phyloP scores from a whole-genome alignment of 2,797 vertebrate species.

The Sebastes alutus region DNA sequence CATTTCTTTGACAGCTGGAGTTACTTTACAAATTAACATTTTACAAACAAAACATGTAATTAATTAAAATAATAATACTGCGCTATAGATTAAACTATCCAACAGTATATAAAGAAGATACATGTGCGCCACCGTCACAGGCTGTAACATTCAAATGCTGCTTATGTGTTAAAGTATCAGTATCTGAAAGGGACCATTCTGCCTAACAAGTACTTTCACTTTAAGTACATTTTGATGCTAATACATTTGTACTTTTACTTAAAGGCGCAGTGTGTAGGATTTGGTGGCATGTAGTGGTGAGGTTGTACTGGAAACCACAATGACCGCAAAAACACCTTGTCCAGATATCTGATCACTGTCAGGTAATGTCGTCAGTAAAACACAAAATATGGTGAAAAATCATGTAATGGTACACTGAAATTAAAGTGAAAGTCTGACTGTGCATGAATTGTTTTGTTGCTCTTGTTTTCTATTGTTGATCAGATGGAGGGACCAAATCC shows the following conservation, averaged over 20 bases:
- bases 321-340: not conserved
- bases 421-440: not conserved
- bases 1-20: not conserved
- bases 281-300: too few species aligned
- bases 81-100: not conserved
- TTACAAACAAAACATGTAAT: not conserved
- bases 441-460: not conserved
- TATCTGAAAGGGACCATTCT: not conserved
- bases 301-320: not conserved
- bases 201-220: too few species aligned
- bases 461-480: conserved; percentile 5
- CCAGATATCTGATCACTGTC: not conserved
- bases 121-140: too few species aligned
- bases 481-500: not conserved
- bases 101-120: not conserved
- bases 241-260: not conserved
- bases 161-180: not conserved
- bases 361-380: too few species aligned
- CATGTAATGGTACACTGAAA: not conserved
- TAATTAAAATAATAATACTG: not conserved
- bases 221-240: not conserved
- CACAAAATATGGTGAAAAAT: not conserved
- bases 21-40: not conserved
- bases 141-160: not conserved
- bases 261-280: not conserved